Base-by-base conservation (phyloP, 2,888 invertebrate genomes). In the Macrosoma leucophasiata region DNA sequence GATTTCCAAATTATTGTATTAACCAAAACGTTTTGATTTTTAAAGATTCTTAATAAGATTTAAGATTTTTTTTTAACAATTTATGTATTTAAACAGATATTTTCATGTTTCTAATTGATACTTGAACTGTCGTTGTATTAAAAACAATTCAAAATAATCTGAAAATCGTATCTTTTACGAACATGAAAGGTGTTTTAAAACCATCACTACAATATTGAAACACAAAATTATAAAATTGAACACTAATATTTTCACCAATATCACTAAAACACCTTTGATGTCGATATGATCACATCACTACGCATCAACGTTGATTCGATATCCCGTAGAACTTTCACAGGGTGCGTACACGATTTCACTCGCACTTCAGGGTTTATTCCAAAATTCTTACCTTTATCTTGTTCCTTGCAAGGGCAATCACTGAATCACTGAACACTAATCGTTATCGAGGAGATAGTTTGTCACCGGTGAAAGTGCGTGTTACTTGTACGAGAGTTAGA, bases 381-480 rank as follows among this genome's bases (percentile, higher is more conserved):
- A 46, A 52, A 50, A 51, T 55, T 52, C 77, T 82, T 82, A 82
- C 82, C 82, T 81, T 55, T 59, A 54, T 63, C 59, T 73, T 56
- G 55, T 53, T 45, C 63, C n/a, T 60, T 58, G 58, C 52, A 55
- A 58, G 52, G 58, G 55, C 40, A 50, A 68, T 66, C 76, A 79
- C 81, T 75, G 53, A 67, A 64, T 72, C 81, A 82, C 82, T 71
- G 59, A 59, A 62, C 73, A 70, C 72, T 57, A 45, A 46, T 51
- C 36, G 41, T 38, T 52, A 62, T 72, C 71, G 55, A 62, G 62
- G 64, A 63, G 65, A 54, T 61, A 46, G 38, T 50, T 55, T 46
- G 62, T 70, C 71, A 71, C 73, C 54, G 74, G 79, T 63, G 84
- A 82, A 82, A 82, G 82, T 79, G 74, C 78, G 81, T 84, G 75